A percentile compares a stretch with the other conserved stretches of the same genome.
Conservation (phyloP, 2,113 vertebrate genomes). For the Alouatta palliata region DNA sequence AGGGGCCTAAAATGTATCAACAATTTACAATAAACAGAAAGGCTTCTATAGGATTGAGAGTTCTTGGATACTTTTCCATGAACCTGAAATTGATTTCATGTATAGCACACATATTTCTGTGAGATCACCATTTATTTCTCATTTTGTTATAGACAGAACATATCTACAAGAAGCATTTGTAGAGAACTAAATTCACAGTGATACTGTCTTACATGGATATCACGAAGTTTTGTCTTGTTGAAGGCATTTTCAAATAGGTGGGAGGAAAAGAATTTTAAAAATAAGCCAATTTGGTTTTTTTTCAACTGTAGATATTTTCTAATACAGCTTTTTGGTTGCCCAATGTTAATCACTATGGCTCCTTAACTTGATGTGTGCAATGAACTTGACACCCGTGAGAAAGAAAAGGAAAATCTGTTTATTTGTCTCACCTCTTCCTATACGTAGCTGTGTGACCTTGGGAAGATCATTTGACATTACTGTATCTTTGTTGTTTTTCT, state of each 20-base stretch:
- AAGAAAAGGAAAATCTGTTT: neutral
- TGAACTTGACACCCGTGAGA: neutral
- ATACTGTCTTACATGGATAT: neutral
- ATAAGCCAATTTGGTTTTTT: neutral
- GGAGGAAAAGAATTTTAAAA: neutral
- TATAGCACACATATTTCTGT: neutral
- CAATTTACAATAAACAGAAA: slow-evolving; percentile 6
- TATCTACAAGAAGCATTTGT: neutral
- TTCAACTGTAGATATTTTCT: neutral
- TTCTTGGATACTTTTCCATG: neutral
- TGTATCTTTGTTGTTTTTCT: neutral
- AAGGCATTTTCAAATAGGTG: neutral
- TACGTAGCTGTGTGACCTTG: neutral
- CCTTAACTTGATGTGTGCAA: neutral
- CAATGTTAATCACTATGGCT: neutral
- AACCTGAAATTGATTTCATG: neutral
- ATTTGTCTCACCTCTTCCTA: neutral
- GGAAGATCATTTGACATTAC: neutral
- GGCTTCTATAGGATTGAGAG: neutral
- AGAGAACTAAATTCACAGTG: neutral
- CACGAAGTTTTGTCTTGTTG: neutral
- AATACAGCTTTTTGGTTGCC: neutral
- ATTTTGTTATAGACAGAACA: neutral
- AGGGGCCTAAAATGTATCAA: neutral
- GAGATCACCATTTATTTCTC: slow-evolving; percentile 21